These are phyloP conservation scores for Cephus cinctus DNA, from an alignment of 1,140 invertebrate species.

Conservation along the genomic window DNA sequence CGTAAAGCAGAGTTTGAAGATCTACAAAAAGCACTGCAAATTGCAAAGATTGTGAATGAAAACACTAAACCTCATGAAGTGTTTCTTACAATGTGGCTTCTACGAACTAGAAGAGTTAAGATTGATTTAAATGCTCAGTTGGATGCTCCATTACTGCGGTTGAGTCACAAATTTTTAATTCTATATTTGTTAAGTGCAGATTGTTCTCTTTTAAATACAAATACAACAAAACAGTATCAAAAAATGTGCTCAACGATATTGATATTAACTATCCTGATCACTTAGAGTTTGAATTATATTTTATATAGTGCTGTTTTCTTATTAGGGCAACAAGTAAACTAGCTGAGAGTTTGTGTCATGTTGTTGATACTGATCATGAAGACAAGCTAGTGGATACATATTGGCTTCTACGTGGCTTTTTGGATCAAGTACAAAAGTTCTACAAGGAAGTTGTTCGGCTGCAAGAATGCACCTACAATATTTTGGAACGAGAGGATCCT, in stretches of 20 bases:
- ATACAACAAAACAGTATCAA: neutral
- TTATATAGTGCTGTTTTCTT: constrained; percentile 25
- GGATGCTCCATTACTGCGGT: constrained; percentile 47
- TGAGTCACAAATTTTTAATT: constrained; percentile 1
- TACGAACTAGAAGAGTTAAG: constrained; percentile 67
- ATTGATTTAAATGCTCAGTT: constrained; percentile 59
- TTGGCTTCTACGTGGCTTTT: constrained; percentile 75
- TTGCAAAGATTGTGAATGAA: constrained; percentile 62
- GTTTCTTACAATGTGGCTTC: constrained; percentile 74
- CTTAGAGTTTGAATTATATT: no score
- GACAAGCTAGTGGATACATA: constrained; percentile 66
- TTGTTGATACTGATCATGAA: constrained; percentile 64
- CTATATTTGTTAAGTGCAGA: neutral
- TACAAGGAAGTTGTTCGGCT: constrained; percentile 64
- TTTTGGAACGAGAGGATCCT: constrained; percentile 72
- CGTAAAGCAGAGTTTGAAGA: constrained; percentile 73
- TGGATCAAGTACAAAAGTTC: constrained; percentile 65
- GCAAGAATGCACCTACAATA: constrained; percentile 63
- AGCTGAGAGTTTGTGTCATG: constrained; percentile 66
- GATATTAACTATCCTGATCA: no score
- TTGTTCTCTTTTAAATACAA: neutral
- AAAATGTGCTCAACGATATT: no score
- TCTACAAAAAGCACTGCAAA: constrained; percentile 67
- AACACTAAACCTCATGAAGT: constrained; percentile 61
- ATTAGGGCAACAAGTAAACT: constrained; percentile 64